These are phyloP conservation scores for Bos indicus DNA, from an alignment of 2,113 vertebrate species.

Conservation along the genomic window DNA sequence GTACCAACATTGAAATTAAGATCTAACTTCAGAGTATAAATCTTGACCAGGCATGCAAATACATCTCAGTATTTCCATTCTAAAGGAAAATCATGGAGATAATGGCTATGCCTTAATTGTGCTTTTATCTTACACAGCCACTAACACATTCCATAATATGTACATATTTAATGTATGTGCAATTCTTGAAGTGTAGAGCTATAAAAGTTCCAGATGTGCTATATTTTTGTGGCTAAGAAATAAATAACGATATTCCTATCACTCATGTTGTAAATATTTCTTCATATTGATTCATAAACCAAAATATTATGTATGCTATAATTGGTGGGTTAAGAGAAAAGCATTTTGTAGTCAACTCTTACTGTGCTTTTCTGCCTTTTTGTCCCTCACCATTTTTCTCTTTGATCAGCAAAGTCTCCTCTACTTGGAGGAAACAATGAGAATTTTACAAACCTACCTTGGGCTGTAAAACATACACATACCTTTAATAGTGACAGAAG, in stretches of 20 bases:
- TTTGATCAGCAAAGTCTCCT: conserved; percentile 63
- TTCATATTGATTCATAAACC: not conserved
- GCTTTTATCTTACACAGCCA: not conserved
- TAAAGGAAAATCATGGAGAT: not conserved
- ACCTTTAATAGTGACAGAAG: conserved; percentile 66
- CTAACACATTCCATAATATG: not conserved
- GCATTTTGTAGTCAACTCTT: conserved; percentile 8
- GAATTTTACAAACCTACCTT: conserved; percentile 67
- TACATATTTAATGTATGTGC: not conserved
- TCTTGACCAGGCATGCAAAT: not conserved
- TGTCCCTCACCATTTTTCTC: conserved; percentile 53
- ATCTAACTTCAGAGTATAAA: not conserved
- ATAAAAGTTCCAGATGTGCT: not conserved
- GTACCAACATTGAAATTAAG: not conserved
- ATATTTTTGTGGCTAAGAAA: not conserved
- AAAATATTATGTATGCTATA: not conserved
- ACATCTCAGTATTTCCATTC: not conserved
- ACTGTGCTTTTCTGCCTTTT: conserved; percentile 7
- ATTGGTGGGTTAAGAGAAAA: not conserved
- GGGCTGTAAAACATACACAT: conserved; percentile 66
- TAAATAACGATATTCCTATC: not conserved
- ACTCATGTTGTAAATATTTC: not conserved
- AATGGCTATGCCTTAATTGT: not conserved
- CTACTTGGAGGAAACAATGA: conserved; percentile 33
- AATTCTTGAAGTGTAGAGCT: not conserved